phyloP scores from a whole-genome alignment of 2,797 vertebrate genomes.

The Spheniscus humboldti region DNA sequence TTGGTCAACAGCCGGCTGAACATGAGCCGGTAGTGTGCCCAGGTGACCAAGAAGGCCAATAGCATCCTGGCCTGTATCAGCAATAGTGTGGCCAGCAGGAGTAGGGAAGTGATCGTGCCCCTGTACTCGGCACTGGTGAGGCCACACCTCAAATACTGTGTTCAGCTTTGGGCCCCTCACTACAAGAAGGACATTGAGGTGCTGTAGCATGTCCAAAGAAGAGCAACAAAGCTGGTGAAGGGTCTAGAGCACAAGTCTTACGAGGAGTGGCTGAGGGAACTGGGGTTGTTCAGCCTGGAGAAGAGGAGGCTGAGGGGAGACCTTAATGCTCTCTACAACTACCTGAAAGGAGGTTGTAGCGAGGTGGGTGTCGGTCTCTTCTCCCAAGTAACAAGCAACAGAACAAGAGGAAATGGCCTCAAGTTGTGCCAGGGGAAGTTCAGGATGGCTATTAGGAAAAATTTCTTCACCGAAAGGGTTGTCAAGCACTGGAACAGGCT shows the following conservation, averaged over 20 bases:
- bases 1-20: neutral
- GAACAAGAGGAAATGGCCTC: neutral
- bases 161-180: neutral
- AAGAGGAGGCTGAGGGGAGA: neutral
- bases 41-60: no score
- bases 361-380: fast-evolving
- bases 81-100: neutral
- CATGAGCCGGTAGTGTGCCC: neutral
- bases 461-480: neutral
- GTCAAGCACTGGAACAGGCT: neutral
- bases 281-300: neutral
- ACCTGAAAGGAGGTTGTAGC: neutral
- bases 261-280: neutral
- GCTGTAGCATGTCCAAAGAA: fast-evolving
- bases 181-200: neutral
- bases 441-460: neutral
- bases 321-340: neutral
- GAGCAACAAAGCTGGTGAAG: neutral
- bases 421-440: neutral
- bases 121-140: neutral
- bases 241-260: neutral
- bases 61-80: neutral
- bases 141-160: fast-evolving
- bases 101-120: fast-evolving
- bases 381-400: neutral